Evolutionary conservation across 2,113 vertebrate species (phyloP), one percentile per base, ranked within the genome.

Genomic region (Ctenomys sociabilis): DNA sequence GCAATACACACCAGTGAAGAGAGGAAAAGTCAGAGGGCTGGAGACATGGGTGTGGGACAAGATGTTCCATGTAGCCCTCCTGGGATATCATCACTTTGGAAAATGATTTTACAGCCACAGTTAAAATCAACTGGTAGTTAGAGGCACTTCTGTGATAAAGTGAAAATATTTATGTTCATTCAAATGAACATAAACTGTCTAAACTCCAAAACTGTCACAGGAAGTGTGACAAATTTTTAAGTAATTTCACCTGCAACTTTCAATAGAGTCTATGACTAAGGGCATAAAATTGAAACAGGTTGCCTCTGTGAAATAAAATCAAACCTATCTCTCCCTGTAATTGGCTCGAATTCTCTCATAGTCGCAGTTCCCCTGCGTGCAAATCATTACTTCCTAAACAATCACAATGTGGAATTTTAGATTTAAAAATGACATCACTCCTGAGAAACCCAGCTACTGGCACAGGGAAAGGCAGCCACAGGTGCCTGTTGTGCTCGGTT

Each of bases 161-260:
- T 97, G 97, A 97, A 97, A 98, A 97, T 98, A 98, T 98, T 98
- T 98, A 97, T 82, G 91, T 93, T 93, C 95, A 96, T 91, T 82
- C 49, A 11, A 49, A 49, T 49, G 49, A 49, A 49, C 49, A 49
- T 49, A 49, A 49, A 49, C 49, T 49, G 49, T 49, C 49, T 87
- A 87, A 97, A 94, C 70, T 95, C 88, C 96, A 94, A 87, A 97
- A 97, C 90, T 97, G 95, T 95, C 96, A 94, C 93, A 94, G 97
- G 95, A 98, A 97, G 87, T 95, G 96, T 93, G 90, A 97, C 89
- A 95, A 83, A 95, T 97, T 94, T 92, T 96, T 96, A 92, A 97
- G 90, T 92, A 96, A 89, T 98, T 97, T 97, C 52, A 97, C 96
- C 92, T 97, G 95, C 88, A 96, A 97, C 84, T 97, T 97, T 96